phyloP scores from a whole-genome alignment of 1,140 invertebrate species.

The Drosophila albomicans region DNA sequence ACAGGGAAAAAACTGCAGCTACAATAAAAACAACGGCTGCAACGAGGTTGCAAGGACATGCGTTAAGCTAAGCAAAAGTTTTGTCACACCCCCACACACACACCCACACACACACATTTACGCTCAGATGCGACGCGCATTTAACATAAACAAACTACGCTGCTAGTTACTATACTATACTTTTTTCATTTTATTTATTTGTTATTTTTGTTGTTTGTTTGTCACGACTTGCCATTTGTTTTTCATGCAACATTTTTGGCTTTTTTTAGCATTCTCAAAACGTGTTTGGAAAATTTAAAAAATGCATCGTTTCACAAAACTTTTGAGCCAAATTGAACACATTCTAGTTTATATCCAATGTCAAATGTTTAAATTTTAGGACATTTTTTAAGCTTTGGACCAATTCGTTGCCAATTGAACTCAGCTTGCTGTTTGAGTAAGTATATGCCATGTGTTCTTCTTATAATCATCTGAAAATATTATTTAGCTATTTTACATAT shows the following conservation, averaged over 20 bases:
- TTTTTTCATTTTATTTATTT: slow-evolving; percentile 38
- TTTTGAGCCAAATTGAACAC: too few species aligned
- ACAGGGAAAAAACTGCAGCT: slow-evolving; percentile 19
- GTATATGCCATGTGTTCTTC: too few species aligned
- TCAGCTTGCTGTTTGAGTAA: too few species aligned
- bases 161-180: slow-evolving; percentile 48
- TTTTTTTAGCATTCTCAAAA: slow-evolving; percentile 35
- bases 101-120: slow-evolving; percentile 28
- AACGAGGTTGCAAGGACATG: slow-evolving; percentile 59
- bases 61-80: slow-evolving; percentile 76
- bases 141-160: slow-evolving; percentile 79
- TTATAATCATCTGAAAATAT: too few species aligned
- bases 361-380: too few species aligned
- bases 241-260: slow-evolving; percentile 39
- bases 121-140: slow-evolving; percentile 47
- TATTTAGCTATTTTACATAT: too few species aligned
- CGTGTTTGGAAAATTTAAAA: slow-evolving; percentile 73
- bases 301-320: background rate
- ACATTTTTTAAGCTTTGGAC: too few species aligned
- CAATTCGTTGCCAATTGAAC: too few species aligned
- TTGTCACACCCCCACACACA: slow-evolving; percentile 56
- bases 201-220: slow-evolving; percentile 21
- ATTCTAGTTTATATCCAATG: too few species aligned
- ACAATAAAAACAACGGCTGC: slow-evolving; percentile 36
- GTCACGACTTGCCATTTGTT: slow-evolving; percentile 69